Base-by-base conservation (phyloP, 1,140 invertebrate species). In the Antheraea mylitta region DNA sequence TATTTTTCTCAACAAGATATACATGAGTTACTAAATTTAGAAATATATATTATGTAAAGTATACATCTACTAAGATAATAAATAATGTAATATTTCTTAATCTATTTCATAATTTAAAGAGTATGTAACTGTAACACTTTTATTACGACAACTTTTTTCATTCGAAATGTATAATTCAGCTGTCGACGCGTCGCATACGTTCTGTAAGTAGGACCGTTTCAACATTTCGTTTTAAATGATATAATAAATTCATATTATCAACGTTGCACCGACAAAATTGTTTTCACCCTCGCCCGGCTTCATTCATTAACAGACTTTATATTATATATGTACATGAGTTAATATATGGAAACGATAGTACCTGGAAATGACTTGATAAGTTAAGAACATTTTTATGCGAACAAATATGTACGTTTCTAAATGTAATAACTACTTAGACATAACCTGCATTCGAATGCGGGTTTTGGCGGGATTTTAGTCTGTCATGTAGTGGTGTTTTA, bases 181-280 rank as follows among this genome's bases (percentile, higher is more conserved):
- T 45, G 64, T 48, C 37, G 37, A 48, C 18, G 38, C 42, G 42
- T 53, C 45, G 45, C 13, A 53, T 53, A 53, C 45, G 45, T 16
- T 81, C 79, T 61, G 60, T 61, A 22, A 36, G 3, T 16, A 22
- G 60, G 73, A 81, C 78, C 72, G 80, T 80, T 82, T 78, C 75
- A 81, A 83, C 81, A 76, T 80, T 86, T 78, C 76, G 79, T 86
- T 87, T 87, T 80, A 85, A 89, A 86, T 87, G 85, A 86, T 89
- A 89, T 83, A 86, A 87, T 89, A 89, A 89, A 89, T 87, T 85
- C 72, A 81, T 77, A 87, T 89, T 89, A 89, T 89, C 86, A 77
- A 81, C 77, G 78, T 78, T 58, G 75, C 72, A 71, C 79, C 71
- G 77, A 83, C 83, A 76, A 84, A 89, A 89, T 89, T 87, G 85